Percentiles rank a stretch among this genome's conserved stretches.
phyloP scores from a whole-genome alignment of 2,888 invertebrate genomes.

The Rhodophaea formosa region DNA sequence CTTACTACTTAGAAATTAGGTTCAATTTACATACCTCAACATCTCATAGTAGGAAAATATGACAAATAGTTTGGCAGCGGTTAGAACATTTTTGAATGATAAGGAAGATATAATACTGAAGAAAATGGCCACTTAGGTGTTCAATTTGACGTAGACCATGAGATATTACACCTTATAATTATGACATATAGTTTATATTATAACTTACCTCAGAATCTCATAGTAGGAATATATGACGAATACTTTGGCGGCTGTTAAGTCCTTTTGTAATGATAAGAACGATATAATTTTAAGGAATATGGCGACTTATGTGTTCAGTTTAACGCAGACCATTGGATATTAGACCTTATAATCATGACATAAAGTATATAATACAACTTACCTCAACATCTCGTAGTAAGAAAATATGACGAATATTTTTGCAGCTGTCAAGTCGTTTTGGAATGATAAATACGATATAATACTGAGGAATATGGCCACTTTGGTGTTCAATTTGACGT shows the following conservation, averaged over 20 bases:
- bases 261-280: slow-evolving; percentile 83
- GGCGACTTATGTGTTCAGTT: slow-evolving; percentile 89
- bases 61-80: slow-evolving; percentile 89
- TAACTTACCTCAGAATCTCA: no score
- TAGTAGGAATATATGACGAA: slow-evolving; percentile 91
- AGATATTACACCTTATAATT: slow-evolving; percentile 85
- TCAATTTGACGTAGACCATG: slow-evolving; percentile 88
- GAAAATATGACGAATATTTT: slow-evolving; percentile 89
- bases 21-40: no score
- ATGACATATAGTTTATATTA: no score
- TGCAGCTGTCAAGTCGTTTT: slow-evolving; percentile 86
- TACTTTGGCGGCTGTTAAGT: slow-evolving; percentile 87
- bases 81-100: slow-evolving; percentile 83
- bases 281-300: slow-evolving; percentile 88
- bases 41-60: slow-evolving; percentile 91
- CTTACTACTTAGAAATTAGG: no score
- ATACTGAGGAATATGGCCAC: slow-evolving; percentile 89
- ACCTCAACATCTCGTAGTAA: slow-evolving; percentile 84
- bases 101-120: slow-evolving; percentile 87
- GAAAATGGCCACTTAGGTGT: slow-evolving; percentile 89
- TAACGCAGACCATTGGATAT: no score
- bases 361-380: no score
- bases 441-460: slow-evolving; percentile 83
- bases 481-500: slow-evolving; percentile 89
- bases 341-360: no score